Base-by-base conservation (phyloP, 2,888 invertebrate species). In the Nycteola revayana region DNA sequence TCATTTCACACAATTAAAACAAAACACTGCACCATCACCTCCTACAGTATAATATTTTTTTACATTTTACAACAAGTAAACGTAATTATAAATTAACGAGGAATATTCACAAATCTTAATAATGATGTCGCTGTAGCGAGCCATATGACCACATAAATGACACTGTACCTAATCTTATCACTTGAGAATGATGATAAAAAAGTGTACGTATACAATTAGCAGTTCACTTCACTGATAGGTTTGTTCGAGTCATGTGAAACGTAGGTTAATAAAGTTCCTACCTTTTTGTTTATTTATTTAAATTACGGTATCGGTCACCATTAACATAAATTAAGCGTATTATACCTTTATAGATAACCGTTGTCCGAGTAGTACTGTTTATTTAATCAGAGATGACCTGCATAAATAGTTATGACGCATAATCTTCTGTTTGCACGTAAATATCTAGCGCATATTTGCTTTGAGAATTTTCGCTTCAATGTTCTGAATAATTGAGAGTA, bases 161-260 rank as follows among this genome's bases (percentile, higher is more conserved):
- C 82, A 65, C 46, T 66, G n/a, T n/a, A n/a, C n/a, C 47, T 79
- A 76, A 85, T 84, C 85, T 86, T 84, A 86, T 86, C 86, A 59
- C 57, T 39, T 40, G 52, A 67, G 76, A 75, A 81, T 76, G 69
- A 63, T 70, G 83, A 83, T 83, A 85, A 84, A 75, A 67, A 72
- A 70, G 72, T 70, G 66, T 72, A 62, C 76, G 68, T 65, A 60
- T 69, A 75, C 80, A 85, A 84, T 84, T 84, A 86, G 68, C 79
- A 66, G 54, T 62, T 51, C 53, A 49, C 54, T 62, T 51, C 53
- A 49, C 54, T 71, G 78, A 79, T 84, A 84, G 78, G 59, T 70
- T 39, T 53, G 61, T 65, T 68, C 65, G 67, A 69, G 74, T 74
- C 73, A 68, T 60, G 57, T 61, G 60, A 64, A 69, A 66, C 64